Evolutionary conservation across 1,140 invertebrate species (phyloP), one percentile per base, ranked within the genome.

Genomic region (Eurosta solidaginis): DNA sequence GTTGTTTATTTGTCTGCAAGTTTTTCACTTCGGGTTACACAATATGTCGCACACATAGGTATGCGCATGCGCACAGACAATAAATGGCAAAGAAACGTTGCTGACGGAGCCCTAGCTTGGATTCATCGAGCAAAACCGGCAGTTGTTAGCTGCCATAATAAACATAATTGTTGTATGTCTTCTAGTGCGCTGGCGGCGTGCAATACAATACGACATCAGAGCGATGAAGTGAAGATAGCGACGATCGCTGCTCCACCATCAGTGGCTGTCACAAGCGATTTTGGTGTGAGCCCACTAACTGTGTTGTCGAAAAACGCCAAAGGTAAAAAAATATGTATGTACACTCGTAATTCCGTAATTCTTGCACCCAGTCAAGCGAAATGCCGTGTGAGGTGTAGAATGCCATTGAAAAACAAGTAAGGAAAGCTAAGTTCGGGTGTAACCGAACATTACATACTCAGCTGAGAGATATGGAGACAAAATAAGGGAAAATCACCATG

Each of bases 21-120:
- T 68, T 68, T 68, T 68, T 68, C 59, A 68, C 59, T 68, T 68
- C 33, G 36, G 59, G 59, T 68, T 68, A 68, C 59, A 68, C 59
- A 68, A 68, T 40, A 40, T 33, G 59, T 33, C 59, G 33, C 59
- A n/a, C n/a, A n/a, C n/a, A 40, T 68, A 40, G 59, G 59, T 68
- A 68, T 68, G 59, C 59, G 59, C 59, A n/a, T 40, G 59, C 59
- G 59, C 59, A n/a, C n/a, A 68, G 59, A 40, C 59, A 40, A 40
- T 68, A 33, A 40, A 68, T 68, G 59, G 59, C 59, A 68, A 68
- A n/a, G n/a, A n/a, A n/a, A 4, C 33, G 33, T 12, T 17, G 33
- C 25, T 33, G 52, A 17, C 22, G 50, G 9, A 0, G 49, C 49
- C 4, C 49, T 9, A 50, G 29, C n/a, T n/a, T n/a, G n/a, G n/a